Percentiles rank a stretch among this genome's conserved stretches.
Evolutionary conservation across 2,113 vertebrate genomes (phyloP).

Genomic region (Butorides virescens): DNA sequence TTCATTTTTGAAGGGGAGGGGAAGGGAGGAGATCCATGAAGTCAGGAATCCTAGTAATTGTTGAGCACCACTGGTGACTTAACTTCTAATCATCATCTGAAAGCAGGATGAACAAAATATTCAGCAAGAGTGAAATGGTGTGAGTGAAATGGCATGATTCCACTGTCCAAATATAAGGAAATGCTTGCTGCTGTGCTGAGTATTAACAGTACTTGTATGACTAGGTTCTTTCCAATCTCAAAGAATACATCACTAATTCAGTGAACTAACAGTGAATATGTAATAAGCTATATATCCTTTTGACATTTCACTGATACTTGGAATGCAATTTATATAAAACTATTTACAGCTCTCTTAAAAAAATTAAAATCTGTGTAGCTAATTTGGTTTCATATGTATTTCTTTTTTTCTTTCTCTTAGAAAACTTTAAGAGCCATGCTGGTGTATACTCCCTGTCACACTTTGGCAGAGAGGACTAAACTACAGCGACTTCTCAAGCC

Average conservation of each 20-base stretch:
- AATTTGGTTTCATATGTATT: not conserved
- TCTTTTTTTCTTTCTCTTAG: constrained; percentile 47
- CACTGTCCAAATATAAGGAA: not conserved
- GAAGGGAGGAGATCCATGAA: not conserved
- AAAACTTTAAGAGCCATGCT: constrained; percentile 93
- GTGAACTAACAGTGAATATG: not conserved
- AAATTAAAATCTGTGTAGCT: not conserved
- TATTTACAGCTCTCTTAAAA: not conserved
- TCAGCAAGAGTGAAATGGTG: not conserved
- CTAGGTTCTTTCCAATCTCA: not conserved
- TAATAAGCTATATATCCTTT: not conserved
- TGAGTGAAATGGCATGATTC: not conserved
- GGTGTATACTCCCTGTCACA: constrained; percentile 89
- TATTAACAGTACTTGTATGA: not conserved
- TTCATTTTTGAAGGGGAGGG: not conserved
- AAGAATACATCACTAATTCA: not conserved
- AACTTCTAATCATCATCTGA: not conserved
- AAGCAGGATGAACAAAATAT: not conserved
- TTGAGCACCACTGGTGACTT: not conserved
- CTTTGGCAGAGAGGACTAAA: constrained; percentile 78
- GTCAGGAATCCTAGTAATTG: not conserved
- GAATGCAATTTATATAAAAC: not conserved
- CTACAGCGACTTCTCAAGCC: constrained; percentile 87
- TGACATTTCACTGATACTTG: not conserved
- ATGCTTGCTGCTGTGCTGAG: not conserved